phyloP scores from a whole-genome alignment of 2,113 vertebrate genomes.

The Gambusia affinis region DNA sequence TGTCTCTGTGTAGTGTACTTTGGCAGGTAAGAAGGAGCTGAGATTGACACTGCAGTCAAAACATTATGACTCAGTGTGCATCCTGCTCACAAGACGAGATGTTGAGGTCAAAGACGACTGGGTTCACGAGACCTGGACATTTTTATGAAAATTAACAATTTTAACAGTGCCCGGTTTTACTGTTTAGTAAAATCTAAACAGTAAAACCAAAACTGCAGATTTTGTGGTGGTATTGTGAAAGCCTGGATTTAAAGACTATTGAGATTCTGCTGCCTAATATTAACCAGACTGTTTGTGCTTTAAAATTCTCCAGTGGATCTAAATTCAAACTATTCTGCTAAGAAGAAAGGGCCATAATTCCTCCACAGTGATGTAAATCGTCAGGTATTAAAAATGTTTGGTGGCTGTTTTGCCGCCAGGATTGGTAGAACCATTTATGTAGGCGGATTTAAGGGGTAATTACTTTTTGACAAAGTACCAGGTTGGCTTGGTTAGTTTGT shows the following conservation, averaged over 20 bases:
- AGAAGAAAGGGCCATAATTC: neutral
- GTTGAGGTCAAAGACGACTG: no score
- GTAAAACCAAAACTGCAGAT: no score
- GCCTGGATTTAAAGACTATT: neutral
- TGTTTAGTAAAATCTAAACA: no score
- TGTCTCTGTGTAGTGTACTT: neutral
- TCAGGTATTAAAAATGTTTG: neutral
- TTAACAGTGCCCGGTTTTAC: no score
- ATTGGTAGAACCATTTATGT: neutral
- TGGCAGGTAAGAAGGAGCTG: constrained; percentile 7
- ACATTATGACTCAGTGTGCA: no score
- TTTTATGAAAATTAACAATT: no score
- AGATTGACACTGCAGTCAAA: neutral
- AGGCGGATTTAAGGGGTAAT: no score
- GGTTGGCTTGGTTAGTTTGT: neutral
- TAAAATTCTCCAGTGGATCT: neutral
- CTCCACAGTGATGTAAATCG: no score
- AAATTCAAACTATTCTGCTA: neutral
- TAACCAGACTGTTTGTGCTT: neutral
- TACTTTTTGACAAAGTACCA: neutral
- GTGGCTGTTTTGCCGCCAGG: neutral
- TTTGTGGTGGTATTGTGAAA: neutral
- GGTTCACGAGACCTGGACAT: no score
- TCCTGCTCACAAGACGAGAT: no score
- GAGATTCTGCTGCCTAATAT: neutral